Evolutionary conservation across 2,888 invertebrate genomes (phyloP).

Genomic region (Lasius platythorax): DNA sequence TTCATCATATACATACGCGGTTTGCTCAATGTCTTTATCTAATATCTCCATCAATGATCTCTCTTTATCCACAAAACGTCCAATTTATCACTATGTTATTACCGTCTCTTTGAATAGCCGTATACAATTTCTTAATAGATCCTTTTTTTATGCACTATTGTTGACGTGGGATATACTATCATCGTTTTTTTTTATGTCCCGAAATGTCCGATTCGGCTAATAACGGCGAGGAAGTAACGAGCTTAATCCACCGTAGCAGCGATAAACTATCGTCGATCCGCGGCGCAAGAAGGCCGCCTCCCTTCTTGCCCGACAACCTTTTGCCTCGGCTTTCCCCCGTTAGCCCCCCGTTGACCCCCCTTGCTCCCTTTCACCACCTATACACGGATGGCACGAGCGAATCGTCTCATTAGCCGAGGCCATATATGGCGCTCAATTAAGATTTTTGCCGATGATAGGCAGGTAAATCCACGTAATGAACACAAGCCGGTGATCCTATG

Average conservation of each 20-base stretch:
- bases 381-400: constrained; percentile 70
- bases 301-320: constrained; percentile 59
- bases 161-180: background rate
- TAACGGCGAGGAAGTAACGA: constrained; percentile 30
- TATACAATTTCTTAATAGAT: background rate
- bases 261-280: constrained; percentile 59
- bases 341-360: constrained; percentile 34
- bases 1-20: background rate
- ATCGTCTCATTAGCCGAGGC: constrained; percentile 79
- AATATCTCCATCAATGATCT: background rate
- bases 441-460: constrained; percentile 75
- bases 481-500: constrained; percentile 52
- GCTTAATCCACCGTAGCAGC: constrained; percentile 46
- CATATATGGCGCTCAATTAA: constrained; percentile 79
- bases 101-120: background rate
- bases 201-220: constrained; percentile 4
- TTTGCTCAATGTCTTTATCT: background rate
- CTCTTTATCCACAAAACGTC: background rate
- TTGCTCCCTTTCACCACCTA: constrained; percentile 73
- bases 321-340: constrained; percentile 60
- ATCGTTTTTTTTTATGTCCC: background rate
- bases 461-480: constrained; percentile 77
- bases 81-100: background rate
- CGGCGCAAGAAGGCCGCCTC: constrained; percentile 53
- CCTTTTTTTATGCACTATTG: background rate